These are phyloP conservation scores for Chelonoidis abingdonii DNA, from an alignment of 2,113 vertebrate species.

Conservation along the genomic window DNA sequence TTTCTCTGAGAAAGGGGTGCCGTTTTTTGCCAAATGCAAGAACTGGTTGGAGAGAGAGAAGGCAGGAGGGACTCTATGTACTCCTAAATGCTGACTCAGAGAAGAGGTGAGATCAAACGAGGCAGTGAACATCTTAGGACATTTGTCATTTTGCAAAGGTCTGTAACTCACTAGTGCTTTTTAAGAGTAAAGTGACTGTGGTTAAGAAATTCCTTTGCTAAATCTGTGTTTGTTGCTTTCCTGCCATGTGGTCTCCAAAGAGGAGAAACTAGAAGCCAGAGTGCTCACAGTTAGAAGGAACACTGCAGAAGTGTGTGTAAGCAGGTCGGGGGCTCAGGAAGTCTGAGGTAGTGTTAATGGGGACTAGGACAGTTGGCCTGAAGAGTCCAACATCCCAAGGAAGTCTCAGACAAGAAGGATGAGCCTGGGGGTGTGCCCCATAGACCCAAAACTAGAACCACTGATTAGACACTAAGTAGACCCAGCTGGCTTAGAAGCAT, in stretches of 20 bases:
- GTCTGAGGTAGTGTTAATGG: not conserved
- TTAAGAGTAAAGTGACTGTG: not conserved
- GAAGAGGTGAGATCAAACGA: not conserved
- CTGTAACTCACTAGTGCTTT: not conserved
- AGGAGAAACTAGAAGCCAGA: not conserved
- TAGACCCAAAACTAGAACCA: not conserved
- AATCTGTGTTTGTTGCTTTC: not conserved
- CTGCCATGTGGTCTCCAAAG: fast-evolving
- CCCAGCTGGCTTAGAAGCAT: not conserved
- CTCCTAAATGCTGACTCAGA: not conserved
- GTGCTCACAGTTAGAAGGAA: fast-evolving
- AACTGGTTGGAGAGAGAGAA: not conserved
- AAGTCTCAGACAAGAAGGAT: not conserved
- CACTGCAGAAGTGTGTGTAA: not conserved
- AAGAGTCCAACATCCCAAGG: not conserved
- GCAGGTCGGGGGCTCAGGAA: not conserved
- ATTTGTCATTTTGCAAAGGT: not conserved
- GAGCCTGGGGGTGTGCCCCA: not conserved
- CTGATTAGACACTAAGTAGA: fast-evolving
- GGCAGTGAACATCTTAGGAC: not conserved
- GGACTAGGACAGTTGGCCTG: fast-evolving
- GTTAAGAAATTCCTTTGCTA: not conserved
- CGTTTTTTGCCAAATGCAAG: fast-evolving
- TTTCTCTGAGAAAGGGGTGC: not conserved
- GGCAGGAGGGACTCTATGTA: not conserved